Conservation (phyloP, 2,797 vertebrate genomes). For the Melanotaenia trifasciata region DNA sequence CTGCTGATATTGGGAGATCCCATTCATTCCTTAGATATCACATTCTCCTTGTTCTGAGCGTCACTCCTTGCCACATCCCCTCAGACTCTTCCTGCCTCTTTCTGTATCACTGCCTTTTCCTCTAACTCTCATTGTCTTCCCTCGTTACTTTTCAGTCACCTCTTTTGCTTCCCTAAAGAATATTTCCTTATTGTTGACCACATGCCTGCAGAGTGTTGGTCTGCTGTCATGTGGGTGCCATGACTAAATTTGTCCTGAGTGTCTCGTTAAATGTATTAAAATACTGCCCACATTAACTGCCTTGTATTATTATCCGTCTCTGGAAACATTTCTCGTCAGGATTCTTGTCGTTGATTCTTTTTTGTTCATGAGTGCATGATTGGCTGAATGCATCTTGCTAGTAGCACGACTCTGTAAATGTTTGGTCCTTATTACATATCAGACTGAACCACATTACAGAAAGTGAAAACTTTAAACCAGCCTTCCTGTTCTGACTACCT, state of each 20-base stretch:
- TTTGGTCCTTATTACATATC: too few relatives aligned
- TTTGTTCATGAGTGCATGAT: background rate
- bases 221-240: conserved; percentile 13
- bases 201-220: conserved; percentile 24
- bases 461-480: too few relatives aligned
- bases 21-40: conserved; percentile 65
- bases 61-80: conserved; percentile 4
- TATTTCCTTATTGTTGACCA: background rate
- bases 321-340: background rate
- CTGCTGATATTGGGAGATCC: conserved; percentile 66
- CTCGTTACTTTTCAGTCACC: background rate
- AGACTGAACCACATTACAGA: too few relatives aligned
- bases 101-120: background rate
- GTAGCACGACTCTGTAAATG: too few relatives aligned
- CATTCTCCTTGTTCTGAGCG: conserved; percentile 5
- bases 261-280: conserved; percentile 58
- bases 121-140: background rate
- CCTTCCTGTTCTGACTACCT: too few relatives aligned
- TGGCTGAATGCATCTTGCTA: background rate
- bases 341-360: too few relatives aligned
- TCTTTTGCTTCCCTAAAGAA: conserved; percentile 8
- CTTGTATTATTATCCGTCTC: conserved; percentile 17
- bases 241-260: conserved; percentile 56
- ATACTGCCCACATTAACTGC: conserved; percentile 36
- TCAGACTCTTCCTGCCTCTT: background rate